These are phyloP conservation scores for Himalopsyche kuldschensis DNA, from an alignment of 2,888 invertebrate genomes.

Conservation along the genomic window DNA sequence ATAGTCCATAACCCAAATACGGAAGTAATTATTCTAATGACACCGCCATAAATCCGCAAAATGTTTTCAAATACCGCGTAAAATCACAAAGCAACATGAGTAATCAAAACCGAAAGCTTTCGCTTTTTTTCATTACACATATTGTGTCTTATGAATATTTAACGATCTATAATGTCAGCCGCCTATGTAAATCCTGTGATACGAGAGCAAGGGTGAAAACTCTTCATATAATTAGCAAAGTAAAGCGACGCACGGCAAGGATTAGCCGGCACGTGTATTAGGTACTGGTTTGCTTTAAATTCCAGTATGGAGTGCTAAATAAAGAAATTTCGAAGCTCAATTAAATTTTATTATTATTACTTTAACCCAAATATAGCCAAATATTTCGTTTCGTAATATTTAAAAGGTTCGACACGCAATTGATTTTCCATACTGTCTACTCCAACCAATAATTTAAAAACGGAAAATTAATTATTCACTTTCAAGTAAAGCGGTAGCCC, in stretches of 20 bases:
- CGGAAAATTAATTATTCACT: too few species aligned
- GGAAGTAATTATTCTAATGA: not conserved
- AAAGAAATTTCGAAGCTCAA: too few species aligned
- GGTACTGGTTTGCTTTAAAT: not conserved
- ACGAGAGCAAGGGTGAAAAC: not conserved
- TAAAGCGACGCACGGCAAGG: slow-evolving; percentile 21
- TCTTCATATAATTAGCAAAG: not conserved
- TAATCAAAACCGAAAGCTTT: not conserved
- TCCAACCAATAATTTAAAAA: too few species aligned
- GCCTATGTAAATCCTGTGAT: not conserved
- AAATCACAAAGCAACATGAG: not conserved
- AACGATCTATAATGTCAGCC: not conserved
- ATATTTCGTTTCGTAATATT: too few species aligned
- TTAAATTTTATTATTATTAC: too few species aligned
- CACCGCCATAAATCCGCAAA: not conserved
- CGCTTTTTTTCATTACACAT: not conserved
- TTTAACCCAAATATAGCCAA: too few species aligned
- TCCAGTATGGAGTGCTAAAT: too few species aligned
- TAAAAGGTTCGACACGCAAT: too few species aligned
- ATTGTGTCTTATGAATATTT: not conserved
- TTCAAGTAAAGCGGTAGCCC: too few species aligned
- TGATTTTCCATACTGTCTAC: too few species aligned
- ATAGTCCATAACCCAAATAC: not conserved
- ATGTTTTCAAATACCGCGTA: not conserved
- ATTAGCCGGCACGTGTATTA: slow-evolving; percentile 35